Evolutionary conservation across 2,113 vertebrate species (phyloP).

Genomic region (Hippocampus comes): DNA sequence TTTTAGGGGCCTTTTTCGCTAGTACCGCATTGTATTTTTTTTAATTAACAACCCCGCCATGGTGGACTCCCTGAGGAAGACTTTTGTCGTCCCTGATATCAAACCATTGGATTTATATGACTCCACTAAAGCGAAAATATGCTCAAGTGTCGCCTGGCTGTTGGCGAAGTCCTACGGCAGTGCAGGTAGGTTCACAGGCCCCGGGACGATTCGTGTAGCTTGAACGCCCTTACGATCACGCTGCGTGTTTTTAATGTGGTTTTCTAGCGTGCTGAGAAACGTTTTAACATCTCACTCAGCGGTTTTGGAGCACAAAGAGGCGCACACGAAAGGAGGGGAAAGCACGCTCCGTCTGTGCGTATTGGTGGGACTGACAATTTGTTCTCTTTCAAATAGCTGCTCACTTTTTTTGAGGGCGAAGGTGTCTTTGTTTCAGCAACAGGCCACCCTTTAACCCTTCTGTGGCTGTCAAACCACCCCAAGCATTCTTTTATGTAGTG

Average conservation of each 20-base stretch:
- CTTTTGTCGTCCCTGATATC: conserved; percentile 85
- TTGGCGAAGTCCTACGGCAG: conserved; percentile 82
- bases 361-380: conserved; percentile 50
- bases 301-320: conserved; percentile 72
- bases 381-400: conserved; percentile 43
- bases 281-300: conserved; percentile 60
- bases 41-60: conserved; percentile 65
- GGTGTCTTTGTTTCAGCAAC: conserved; percentile 27
- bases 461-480: conserved; percentile 24
- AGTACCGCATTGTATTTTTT: conserved; percentile 27
- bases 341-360: conserved; percentile 20
- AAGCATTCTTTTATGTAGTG: conserved; percentile 33
- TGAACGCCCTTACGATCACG: conserved; percentile 16
- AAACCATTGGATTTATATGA: conserved; percentile 89
- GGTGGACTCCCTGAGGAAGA: conserved; percentile 85
- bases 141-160: conserved; percentile 86
- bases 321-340: conserved; percentile 41
- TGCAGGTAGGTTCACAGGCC: conserved; percentile 75
- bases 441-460: conserved; percentile 39
- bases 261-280: conserved; percentile 28
- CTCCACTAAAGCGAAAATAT: conserved; percentile 80
- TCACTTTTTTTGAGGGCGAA: conserved; percentile 30
- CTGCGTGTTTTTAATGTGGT: conserved; percentile 26
- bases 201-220: background rate
- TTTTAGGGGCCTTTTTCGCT: conserved; percentile 3